These are phyloP conservation scores for Elachura formosa DNA, from an alignment of 2,113 vertebrate genomes.

Conservation along the genomic window DNA sequence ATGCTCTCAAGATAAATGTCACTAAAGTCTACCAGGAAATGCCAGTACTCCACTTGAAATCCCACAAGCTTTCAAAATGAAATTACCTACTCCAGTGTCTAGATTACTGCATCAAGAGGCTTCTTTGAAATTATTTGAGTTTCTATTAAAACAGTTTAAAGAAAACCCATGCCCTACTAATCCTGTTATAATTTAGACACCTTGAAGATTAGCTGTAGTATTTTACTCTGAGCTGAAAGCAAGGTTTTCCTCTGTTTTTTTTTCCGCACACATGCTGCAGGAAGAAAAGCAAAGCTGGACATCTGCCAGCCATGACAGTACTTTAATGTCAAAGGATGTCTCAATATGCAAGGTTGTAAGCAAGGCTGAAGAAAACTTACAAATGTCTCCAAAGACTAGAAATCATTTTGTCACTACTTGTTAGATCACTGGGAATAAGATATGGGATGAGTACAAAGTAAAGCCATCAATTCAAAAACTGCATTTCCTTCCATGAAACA, in stretches of 20 bases:
- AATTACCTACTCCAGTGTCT: conserved; percentile 1
- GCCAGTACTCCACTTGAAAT: not conserved
- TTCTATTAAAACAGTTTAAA: conserved; percentile 12
- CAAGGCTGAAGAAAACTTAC: not conserved
- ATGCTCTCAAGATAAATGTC: not conserved
- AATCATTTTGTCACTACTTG: not conserved
- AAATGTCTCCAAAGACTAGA: not conserved
- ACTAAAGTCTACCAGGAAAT: not conserved
- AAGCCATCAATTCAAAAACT: not conserved
- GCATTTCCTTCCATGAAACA: not conserved
- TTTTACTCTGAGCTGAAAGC: not conserved
- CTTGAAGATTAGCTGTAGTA: not conserved
- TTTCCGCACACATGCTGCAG: not conserved
- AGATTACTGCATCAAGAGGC: not conserved
- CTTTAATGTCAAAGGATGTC: not conserved
- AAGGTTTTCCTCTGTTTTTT: not conserved
- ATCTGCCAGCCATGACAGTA: not conserved
- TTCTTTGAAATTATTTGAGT: not conserved
- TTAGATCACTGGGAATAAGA: not conserved
- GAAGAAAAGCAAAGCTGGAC: not conserved
- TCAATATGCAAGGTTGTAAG: not conserved
- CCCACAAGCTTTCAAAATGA: not conserved
- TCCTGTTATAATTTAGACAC: not conserved
- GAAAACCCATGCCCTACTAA: not conserved
- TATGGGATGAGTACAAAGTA: not conserved